These are phyloP conservation scores for Autographa pulchrina DNA, from an alignment of 2,888 invertebrate genomes.

Conservation along the genomic window DNA sequence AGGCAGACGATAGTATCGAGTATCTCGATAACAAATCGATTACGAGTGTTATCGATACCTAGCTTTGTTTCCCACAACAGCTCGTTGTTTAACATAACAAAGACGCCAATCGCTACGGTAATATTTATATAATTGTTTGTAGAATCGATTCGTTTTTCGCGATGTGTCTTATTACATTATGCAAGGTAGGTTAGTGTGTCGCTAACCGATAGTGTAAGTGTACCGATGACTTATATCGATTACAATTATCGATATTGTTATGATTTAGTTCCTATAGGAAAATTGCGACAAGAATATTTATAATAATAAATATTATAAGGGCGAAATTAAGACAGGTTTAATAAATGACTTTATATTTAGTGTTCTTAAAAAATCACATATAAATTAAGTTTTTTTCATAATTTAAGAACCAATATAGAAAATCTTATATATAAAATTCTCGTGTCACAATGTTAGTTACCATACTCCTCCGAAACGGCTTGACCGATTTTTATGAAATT, in stretches of 20 bases:
- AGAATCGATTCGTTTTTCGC: constrained; percentile 38
- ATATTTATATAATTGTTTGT: constrained; percentile 42
- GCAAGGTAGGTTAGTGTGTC: constrained; percentile 12
- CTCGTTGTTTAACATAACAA: constrained; percentile 48
- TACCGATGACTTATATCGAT: background rate
- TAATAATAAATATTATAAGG: too few relatives aligned
- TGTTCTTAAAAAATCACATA: too few relatives aligned
- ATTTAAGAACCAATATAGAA: too few relatives aligned
- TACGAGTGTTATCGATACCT: constrained; percentile 46
- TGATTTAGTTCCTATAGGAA: background rate
- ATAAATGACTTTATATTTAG: too few relatives aligned
- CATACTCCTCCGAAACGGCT: too few relatives aligned
- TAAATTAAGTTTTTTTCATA: too few relatives aligned
- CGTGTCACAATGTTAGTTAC: too few relatives aligned
- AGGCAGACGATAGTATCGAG: constrained; percentile 32
- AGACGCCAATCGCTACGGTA: constrained; percentile 30
- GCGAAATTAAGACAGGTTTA: too few relatives aligned
- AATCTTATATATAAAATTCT: too few relatives aligned
- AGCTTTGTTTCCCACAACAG: constrained; percentile 34
- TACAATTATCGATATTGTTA: background rate
- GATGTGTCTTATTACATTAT: constrained; percentile 33
- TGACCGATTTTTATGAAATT: too few relatives aligned
- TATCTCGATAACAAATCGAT: constrained; percentile 28
- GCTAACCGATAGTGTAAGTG: background rate
- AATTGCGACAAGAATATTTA: too few relatives aligned